phyloP scores from a whole-genome alignment of 2,888 invertebrate species.

The Phragmatobia fuliginosa region DNA sequence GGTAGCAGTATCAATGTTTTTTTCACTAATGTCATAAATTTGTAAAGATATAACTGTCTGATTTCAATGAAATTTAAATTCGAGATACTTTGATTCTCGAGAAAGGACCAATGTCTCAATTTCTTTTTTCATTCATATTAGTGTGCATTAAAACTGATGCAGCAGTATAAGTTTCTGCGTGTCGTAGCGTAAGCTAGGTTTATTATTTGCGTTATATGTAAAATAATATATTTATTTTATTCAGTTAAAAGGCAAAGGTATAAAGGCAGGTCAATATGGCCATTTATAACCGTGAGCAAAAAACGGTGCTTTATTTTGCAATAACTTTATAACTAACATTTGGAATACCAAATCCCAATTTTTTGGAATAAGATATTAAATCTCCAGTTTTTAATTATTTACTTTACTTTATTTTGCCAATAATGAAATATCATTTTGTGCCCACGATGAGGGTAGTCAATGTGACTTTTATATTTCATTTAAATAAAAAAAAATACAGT shows the following conservation, averaged over 20 bases:
- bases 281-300: background rate
- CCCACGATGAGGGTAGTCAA: background rate
- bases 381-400: background rate
- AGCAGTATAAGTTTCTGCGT: conserved; percentile 22
- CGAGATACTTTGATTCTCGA: too few species aligned
- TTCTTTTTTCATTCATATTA: background rate
- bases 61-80: too few species aligned
- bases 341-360: background rate
- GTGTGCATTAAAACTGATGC: conserved; percentile 39
- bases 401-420: background rate
- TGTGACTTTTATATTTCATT: background rate
- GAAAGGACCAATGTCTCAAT: background rate
- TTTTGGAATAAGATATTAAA: background rate
- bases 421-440: background rate
- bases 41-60: too few species aligned
- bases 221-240: background rate
- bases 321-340: background rate
- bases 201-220: conserved; percentile 11
- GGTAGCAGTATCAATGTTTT: background rate
- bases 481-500: background rate
- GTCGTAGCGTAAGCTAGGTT: conserved; percentile 29
- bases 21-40: background rate
- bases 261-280: background rate
- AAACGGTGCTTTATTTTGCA: background rate
- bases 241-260: background rate